Evolutionary conservation across 2,797 vertebrate species (phyloP), one percentile per base, ranked within the genome.

Genomic region (Garrulus glandarius): DNA sequence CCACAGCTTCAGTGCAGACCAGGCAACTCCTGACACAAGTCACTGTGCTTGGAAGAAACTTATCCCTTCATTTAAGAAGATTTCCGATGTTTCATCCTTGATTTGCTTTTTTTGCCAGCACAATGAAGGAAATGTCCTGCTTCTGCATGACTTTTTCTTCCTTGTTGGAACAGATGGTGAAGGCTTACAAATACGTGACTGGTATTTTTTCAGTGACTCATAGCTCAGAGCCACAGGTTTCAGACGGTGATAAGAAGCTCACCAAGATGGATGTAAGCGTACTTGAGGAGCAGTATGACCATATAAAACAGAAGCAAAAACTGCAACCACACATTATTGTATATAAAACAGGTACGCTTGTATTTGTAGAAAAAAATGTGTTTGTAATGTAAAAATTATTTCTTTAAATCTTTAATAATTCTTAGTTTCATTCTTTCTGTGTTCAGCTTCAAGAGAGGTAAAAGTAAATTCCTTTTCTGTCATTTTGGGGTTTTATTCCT

Each of bases 281-380:
- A 29, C 96, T 98, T 36, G 97, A 98, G 90, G 97, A 98, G 92
- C 98, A 98, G 60, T 98, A 98, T 55, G 94, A 97, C 85, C 97
- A 96, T 46, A 98, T 97, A 41, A 98, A 97, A 88, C 97, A 98
- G 94, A 98, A 98, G 87, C 98, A 97, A 80, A 98, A 96, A 82
- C 94, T 96, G 21, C 96, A 98, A 18, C 97, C 98, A 8, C 96
- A 96, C 23, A 92, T 98, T 81, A 94, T 98, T 75, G 78, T 98
- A 49, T 98, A 98, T 90, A 98, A 96, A 95, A 96, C 97, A 98
- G 98, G 98, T 98, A 97, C 24, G 97, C 90, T 96, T 81, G 7
- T 60, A 93, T 65, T 86, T 50, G 29, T 76, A 86, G 71, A 10
- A 19, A 46, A 52, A 57, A 39, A 52, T 50, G 39, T 6, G 32